Base-by-base conservation (phyloP, 2,113 vertebrate genomes). In the Atractosteus spatula region DNA sequence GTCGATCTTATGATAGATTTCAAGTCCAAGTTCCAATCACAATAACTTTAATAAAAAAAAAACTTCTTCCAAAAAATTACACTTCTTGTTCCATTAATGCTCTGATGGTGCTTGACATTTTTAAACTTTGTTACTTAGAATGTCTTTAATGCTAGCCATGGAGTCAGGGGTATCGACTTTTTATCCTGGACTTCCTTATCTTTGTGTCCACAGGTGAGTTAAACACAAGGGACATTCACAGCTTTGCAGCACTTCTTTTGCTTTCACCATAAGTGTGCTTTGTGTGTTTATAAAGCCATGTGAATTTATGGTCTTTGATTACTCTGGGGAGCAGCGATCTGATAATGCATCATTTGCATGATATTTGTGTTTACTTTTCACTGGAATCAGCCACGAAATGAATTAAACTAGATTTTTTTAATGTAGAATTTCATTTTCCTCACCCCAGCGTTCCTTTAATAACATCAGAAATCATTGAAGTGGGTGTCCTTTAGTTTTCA, bases 111-210 rank as follows among this genome's bases (percentile, higher is more conserved):
- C 93, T 80, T 97, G 86, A 96, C 91, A 94, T 86, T 96, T 89
- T 94, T 87, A 92, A 94, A 88, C 94, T 96, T 89, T 97, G 90
- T 95, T 88, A 91, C 93, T 95, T 92, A 97, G 95, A 96, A 90
- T 96, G 93, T 96, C 94, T 97, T 96, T 97, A 97, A 96, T 89
- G 91, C 94, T 97, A 97, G 95, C 95, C 93, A 95, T 94, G 95
- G 94, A 96, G 89, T 96, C 94, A 97, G 96, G 90, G 94, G 96
- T 90, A 92, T 96, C 94, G 92, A 93, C 93, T 90, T 96, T 94
- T 95, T 97, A 90, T 94, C 94, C 86, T 96, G 96, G 96, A 97
- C 93, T 84, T 92, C 94, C 85, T 96, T 97, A 95, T 89, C 94
- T 94, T 93, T 94, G 89, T 92, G 89, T 77, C 87, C 88, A 80